Conservation (phyloP, 2,113 vertebrate genomes). For the Vanacampus margaritifer region DNA sequence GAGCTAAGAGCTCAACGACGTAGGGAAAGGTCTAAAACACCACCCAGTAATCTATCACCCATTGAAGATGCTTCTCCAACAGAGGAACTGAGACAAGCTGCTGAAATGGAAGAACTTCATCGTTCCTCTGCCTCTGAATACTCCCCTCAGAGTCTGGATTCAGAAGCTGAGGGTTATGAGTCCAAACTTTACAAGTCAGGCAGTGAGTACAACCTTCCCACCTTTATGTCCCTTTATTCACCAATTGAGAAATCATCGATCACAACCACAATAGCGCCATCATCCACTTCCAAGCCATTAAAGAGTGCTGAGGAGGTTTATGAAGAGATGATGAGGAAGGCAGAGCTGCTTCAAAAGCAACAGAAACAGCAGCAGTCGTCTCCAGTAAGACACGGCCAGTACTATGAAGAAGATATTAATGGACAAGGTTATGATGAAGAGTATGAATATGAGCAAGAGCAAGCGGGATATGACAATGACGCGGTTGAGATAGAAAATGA, state of each 20-base stretch:
- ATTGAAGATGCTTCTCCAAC: slow-evolving; percentile 97
- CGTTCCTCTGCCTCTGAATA: slow-evolving; percentile 97
- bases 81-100: slow-evolving; percentile 92
- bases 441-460: slow-evolving; percentile 73
- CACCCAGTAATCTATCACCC: slow-evolving; percentile 95
- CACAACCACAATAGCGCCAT: slow-evolving; percentile 65
- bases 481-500: slow-evolving; percentile 71
- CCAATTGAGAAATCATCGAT: slow-evolving; percentile 81
- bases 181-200: slow-evolving; percentile 92
- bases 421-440: slow-evolving; percentile 81
- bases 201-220: slow-evolving; percentile 94
- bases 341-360: slow-evolving; percentile 89
- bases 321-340: slow-evolving; percentile 98
- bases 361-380: slow-evolving; percentile 75
- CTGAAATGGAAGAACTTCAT: slow-evolving; percentile 98
- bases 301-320: slow-evolving; percentile 97
- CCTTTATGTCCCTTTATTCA: slow-evolving; percentile 97
- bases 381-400: slow-evolving; percentile 67
- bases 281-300: slow-evolving; percentile 81
- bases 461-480: slow-evolving; percentile 69
- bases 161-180: slow-evolving; percentile 90
- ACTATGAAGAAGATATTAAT: slow-evolving; percentile 71
- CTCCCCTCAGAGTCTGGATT: slow-evolving; percentile 90
- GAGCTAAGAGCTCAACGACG: slow-evolving; percentile 93
- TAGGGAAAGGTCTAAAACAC: slow-evolving; percentile 93